These are phyloP conservation scores for Dasypolia templi DNA, from an alignment of 2,888 invertebrate species.

Conservation along the genomic window DNA sequence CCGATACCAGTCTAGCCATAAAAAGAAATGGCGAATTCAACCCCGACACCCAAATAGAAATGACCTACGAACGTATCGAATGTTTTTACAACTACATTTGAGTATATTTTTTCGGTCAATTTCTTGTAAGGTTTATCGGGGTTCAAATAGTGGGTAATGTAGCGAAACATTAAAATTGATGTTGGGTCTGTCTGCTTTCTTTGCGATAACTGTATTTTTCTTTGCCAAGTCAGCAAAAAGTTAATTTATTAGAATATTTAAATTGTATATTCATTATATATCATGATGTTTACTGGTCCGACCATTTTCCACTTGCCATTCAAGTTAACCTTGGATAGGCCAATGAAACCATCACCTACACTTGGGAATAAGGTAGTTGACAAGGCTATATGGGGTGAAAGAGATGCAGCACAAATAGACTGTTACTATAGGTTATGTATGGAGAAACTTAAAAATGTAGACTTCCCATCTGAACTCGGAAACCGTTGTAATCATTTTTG, in stretches of 20 bases:
- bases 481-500: too few species aligned
- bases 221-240: conserved; percentile 22
- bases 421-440: too few species aligned
- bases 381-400: too few species aligned
- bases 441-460: too few species aligned
- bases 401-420: too few species aligned
- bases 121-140: conserved; percentile 43
- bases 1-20: conserved; percentile 26
- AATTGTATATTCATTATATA: not conserved
- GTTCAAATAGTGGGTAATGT: conserved; percentile 49
- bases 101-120: conserved; percentile 53
- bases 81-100: conserved; percentile 44
- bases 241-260: conserved; percentile 24
- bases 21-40: conserved; percentile 46
- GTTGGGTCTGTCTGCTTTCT: conserved; percentile 21
- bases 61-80: conserved; percentile 50
- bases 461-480: too few species aligned
- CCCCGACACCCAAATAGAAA: conserved; percentile 53
- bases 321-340: too few species aligned
- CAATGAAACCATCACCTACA: too few species aligned
- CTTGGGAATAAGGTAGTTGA: too few species aligned
- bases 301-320: too few species aligned
- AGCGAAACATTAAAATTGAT: conserved; percentile 49
- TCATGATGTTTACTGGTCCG: too few species aligned
- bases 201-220: conserved; percentile 38